Evolutionary conservation across 2,797 vertebrate genomes (phyloP), one percentile per base, ranked within the genome.

Genomic region (Coilia nasus): DNA sequence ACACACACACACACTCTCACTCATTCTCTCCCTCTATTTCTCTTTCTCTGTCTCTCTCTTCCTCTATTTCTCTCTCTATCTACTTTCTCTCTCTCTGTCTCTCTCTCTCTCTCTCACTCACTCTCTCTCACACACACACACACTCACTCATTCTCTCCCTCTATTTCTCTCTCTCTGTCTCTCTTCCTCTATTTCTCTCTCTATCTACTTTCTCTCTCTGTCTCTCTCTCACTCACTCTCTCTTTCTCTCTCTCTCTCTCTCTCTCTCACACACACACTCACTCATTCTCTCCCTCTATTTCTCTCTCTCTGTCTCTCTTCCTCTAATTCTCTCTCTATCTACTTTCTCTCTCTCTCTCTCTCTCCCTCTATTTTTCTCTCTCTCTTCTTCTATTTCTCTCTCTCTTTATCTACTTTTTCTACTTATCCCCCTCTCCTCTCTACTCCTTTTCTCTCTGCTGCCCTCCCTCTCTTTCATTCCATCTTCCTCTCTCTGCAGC

Each of bases 11-110:
- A n/a, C n/a, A n/a, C 62, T 64, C 62, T 64, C 23, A 11, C 64
- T 71, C 60, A 2, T n/a, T 62, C n/a, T 25, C n/a, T 3, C n/a
- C 11, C 23, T 2, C 60, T 25, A 6, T 2, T 23, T 11, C n/a
- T 2, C 23, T 25, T 1, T 64, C 11, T 64, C 10, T 2, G 5
- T 12, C 50, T 54, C 50, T 54, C 50, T 54, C 50, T 54, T 15
- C 14, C 50, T 54, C 87, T 87, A 81, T 62, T 21, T 44, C 54
- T 5, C 88, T 90, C 50, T 41, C 86, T 87, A 85, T 89, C 89
- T 86, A 81, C n/a, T 89, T 7, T 82, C 47, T 82, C 46, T n/a
- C n/a, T n/a, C n/a, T n/a, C n/a, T n/a, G n/a, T n/a, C n/a, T n/a
- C n/a, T n/a, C n/a, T n/a, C n/a, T n/a, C n/a, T n/a, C n/a, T n/a